Percentiles rank a stretch among this genome's conserved stretches.
Conservation (phyloP, 2,113 vertebrate species). For the Ochotona curzoniae region DNA sequence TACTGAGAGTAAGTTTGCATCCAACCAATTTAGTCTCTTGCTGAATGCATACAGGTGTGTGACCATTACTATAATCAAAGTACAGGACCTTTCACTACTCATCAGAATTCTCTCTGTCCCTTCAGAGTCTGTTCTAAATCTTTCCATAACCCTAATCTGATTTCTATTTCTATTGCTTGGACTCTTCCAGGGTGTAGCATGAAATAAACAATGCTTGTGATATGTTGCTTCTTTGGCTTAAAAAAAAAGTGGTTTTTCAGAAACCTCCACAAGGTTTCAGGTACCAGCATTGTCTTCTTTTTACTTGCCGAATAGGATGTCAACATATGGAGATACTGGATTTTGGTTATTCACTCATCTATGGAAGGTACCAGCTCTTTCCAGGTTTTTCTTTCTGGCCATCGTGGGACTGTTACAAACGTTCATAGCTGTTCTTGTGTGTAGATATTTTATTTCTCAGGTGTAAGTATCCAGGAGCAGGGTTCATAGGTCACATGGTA, state of each 20-base stretch:
- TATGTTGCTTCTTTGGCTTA: background rate
- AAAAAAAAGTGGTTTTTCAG: background rate
- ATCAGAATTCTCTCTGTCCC: background rate
- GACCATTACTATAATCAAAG: background rate
- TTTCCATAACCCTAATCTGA: background rate
- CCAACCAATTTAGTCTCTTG: background rate
- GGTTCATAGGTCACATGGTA: background rate
- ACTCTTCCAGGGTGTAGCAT: background rate
- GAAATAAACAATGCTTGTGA: background rate
- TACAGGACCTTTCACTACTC: background rate
- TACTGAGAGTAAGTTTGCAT: background rate
- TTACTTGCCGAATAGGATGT: background rate
- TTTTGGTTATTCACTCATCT: background rate
- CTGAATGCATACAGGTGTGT: background rate
- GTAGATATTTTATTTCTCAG: background rate
- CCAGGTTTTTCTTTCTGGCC: background rate
- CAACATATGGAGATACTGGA: background rate
- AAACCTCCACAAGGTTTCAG: background rate
- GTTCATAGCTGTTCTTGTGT: background rate
- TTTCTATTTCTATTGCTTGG: background rate
- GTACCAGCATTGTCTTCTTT: background rate
- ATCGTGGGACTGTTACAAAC: background rate
- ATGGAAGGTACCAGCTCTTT: background rate
- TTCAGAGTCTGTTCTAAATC: background rate
- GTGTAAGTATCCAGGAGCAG: background rate